phyloP scores from a whole-genome alignment of 2,888 invertebrate species.

The Dermolepida albohirtum region DNA sequence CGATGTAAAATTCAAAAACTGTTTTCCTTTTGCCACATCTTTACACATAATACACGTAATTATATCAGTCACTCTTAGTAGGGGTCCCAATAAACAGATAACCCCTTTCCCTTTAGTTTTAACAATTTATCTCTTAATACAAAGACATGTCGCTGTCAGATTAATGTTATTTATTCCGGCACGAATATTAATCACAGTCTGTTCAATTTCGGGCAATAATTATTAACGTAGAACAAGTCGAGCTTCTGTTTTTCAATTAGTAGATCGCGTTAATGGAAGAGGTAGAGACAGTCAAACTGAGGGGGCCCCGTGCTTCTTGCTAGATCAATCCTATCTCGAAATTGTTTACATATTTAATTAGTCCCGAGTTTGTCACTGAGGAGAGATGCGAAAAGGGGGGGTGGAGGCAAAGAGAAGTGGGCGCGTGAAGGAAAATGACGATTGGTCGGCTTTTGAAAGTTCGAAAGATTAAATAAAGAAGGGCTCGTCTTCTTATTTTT shows the following conservation, averaged over 20 bases:
- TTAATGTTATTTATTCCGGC: slow-evolving; percentile 42
- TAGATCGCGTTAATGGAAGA: slow-evolving; percentile 43
- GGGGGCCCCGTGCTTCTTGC: neutral
- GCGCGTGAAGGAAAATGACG: too few relatives aligned
- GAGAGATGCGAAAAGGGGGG: slow-evolving; percentile 24
- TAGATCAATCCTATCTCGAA: slow-evolving; percentile 51
- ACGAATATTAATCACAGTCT: slow-evolving; percentile 50
- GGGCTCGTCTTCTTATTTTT: slow-evolving; percentile 44
- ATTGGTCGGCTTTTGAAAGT: slow-evolving; percentile 35
- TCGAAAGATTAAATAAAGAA: slow-evolving; percentile 47
- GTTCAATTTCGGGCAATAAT: slow-evolving; percentile 51
- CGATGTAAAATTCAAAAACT: too few relatives aligned
- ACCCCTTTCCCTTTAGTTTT: slow-evolving; percentile 13
- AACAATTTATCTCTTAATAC: slow-evolving; percentile 35
- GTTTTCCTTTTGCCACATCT: too few relatives aligned
- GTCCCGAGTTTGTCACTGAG: slow-evolving; percentile 47
- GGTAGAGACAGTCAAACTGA: neutral
- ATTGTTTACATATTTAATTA: slow-evolving; percentile 53
- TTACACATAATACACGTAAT: too few relatives aligned
- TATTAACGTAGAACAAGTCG: slow-evolving; percentile 44
- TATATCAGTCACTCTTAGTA: too few relatives aligned
- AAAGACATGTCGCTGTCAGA: slow-evolving; percentile 36
- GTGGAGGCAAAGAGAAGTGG: neutral
- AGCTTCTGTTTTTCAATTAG: slow-evolving; percentile 50
- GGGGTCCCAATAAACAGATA: neutral